Percentiles rank a stretch among this genome's conserved stretches.
These are phyloP conservation scores for Drosophila robusta DNA, from an alignment of 2,888 invertebrate genomes.

Conservation along the genomic window DNA sequence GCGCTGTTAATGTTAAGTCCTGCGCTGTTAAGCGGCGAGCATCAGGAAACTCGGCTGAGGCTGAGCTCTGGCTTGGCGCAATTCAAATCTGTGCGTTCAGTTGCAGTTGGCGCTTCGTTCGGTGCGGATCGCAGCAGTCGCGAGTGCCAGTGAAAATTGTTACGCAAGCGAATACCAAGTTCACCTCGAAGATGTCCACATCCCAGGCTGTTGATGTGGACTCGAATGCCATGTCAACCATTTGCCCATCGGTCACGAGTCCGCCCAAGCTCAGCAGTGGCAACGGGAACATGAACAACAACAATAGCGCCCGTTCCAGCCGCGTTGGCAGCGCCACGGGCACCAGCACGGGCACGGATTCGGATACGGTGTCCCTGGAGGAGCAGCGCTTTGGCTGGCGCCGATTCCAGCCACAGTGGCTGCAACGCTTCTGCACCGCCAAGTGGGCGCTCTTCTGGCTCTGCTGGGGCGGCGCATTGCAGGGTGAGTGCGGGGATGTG, in stretches of 20 bases:
- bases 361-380: slow-evolving; percentile 6
- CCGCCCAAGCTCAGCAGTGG: slow-evolving; percentile 51
- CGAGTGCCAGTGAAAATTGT: slow-evolving; percentile 1
- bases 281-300: slow-evolving; percentile 71
- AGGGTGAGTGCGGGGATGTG: slow-evolving; percentile 86
- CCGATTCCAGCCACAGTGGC: slow-evolving; percentile 87
- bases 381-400: slow-evolving; percentile 88
- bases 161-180: neutral
- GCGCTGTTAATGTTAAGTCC: slow-evolving; percentile 47
- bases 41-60: slow-evolving; percentile 31
- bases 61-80: slow-evolving; percentile 49
- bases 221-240: slow-evolving; percentile 22
- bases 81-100: slow-evolving; percentile 69
- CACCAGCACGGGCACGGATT: slow-evolving; percentile 28
- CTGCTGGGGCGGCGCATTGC: slow-evolving; percentile 92
- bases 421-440: slow-evolving; percentile 90
- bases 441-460: slow-evolving; percentile 93
- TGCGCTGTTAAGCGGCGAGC: slow-evolving; percentile 38
- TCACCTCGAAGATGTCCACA: slow-evolving; percentile 38
- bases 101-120: slow-evolving; percentile 64
- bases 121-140: slow-evolving; percentile 64
- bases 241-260: slow-evolving; percentile 31
- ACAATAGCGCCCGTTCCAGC: slow-evolving; percentile 74
- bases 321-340: slow-evolving; percentile 54
- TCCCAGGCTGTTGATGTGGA: slow-evolving; percentile 20